Base-by-base conservation (phyloP, 2,888 invertebrate species). In the Euzophera pinguis region DNA sequence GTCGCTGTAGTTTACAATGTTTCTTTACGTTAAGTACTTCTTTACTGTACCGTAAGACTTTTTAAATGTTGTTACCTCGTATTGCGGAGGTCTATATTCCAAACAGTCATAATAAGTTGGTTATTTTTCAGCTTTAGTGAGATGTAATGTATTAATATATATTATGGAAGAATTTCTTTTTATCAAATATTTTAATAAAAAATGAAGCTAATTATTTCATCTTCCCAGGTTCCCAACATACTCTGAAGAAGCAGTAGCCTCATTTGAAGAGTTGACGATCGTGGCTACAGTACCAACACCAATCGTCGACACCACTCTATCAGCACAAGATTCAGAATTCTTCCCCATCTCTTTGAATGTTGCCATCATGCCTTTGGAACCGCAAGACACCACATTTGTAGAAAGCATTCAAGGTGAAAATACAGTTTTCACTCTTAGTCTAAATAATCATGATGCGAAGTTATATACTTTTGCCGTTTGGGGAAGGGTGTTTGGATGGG, bases 401-500 rank as follows among this genome's bases (percentile, higher is more conserved):
- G 60, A 63, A 34, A 54, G 54, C 1, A 52, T 34, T 0, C 51
- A 58, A 1, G 66, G 59, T 0, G 57, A 52, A 1, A 59, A 47
- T 0, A 73, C 76, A 0, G 55, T 67, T 2, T 75, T 71, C 39
- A 72, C 62, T 0, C 59, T 82, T 27, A 61, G 58, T 2, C 63
- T 90, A 42, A 62, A 56, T 1, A 72, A 74, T 38, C 55, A 51
- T 4, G 53, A 66, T 3, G 69, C 66, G 1, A 78, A 91, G 39
- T 60, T 92, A 43, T 81, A 92, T 39, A 72, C 82, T 3, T 92
- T 92, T 53, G 90, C 84, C 0, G 72, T 93, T 6, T 92, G 89
- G 80, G 92, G 92, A 0, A 79, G 92, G 57, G 78, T 87, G 47
- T 92, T 84, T 59, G 76, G 66, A 0, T 78, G 79, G 37, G 92